Conservation (phyloP, 2,888 invertebrate genomes). For the Lithophane semibrunnea region DNA sequence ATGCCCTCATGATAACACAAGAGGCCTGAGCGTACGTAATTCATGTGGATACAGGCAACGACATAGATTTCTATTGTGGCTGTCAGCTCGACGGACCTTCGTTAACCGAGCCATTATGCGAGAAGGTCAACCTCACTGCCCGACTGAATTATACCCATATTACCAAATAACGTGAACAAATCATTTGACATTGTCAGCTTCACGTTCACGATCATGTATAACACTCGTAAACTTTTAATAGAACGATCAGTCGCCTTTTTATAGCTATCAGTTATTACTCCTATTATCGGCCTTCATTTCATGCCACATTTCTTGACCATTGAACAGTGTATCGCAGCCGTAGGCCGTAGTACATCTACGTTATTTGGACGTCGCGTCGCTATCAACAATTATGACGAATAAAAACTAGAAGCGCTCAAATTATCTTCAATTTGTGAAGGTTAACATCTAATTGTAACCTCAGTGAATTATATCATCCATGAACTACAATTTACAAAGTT, state of each 20-base stretch:
- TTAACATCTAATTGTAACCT: slow-evolving; percentile 61
- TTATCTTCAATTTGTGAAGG: slow-evolving; percentile 63
- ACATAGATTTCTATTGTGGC: slow-evolving; percentile 64
- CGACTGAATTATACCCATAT: slow-evolving; percentile 65
- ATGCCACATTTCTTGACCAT: slow-evolving; percentile 42
- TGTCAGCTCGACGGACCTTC: slow-evolving; percentile 74
- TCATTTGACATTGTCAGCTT: slow-evolving; percentile 46
- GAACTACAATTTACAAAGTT: slow-evolving; percentile 48
- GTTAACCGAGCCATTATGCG: slow-evolving; percentile 75
- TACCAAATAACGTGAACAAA: slow-evolving; percentile 63
- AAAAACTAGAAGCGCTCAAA: slow-evolving; percentile 58
- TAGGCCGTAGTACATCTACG: slow-evolving; percentile 33
- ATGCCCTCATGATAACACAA: slow-evolving; percentile 54
- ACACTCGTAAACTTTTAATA: slow-evolving; percentile 54
- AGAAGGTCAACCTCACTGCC: slow-evolving; percentile 77
- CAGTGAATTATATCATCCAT: slow-evolving; percentile 53
- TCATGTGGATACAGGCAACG: slow-evolving; percentile 42
- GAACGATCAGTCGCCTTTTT: slow-evolving; percentile 38
- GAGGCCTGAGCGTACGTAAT: slow-evolving; percentile 31
- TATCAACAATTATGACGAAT: slow-evolving; percentile 54
- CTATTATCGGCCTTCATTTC: slow-evolving; percentile 52
- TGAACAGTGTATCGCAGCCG: slow-evolving; percentile 23
- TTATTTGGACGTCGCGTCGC: slow-evolving; percentile 33
- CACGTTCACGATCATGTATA: slow-evolving; percentile 49
- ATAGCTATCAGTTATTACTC: slow-evolving; percentile 52